Base-by-base conservation (phyloP, 2,888 invertebrate genomes). In the Melanargia galathea region DNA sequence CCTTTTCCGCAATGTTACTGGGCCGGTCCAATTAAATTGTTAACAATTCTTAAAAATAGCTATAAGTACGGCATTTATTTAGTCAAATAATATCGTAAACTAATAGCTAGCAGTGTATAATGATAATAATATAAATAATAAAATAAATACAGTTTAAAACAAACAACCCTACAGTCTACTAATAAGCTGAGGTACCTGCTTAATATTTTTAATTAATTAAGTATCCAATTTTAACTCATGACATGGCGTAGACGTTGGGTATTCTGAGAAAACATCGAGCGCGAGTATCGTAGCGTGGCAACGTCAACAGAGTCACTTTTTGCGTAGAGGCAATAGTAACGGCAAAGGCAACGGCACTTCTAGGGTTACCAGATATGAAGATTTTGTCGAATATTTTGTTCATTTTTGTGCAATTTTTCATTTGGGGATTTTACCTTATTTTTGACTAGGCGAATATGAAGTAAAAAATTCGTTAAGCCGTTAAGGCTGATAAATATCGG, bases 261-360 rank as follows among this genome's bases (percentile, higher is more conserved):
- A 35, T 52, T 35, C 33, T 52, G 35, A 52, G 54, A 58, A 63
- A 66, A 58, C 60, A 60, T 61, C 38, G 61, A 54, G 58, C 43
- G 33, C 33, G 33, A 58, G 57, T 49, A 54, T 54, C 60, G 54
- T 54, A 57, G 61, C 55, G 58, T 48, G 60, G 60, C 38, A 64
- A 54, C 51, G 45, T 60, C 48, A 65, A 60, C 52, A 63, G 62
- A 60, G 60, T 66, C 72, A 73, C 70, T 74, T 75, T 69, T 72
- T 69, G 70, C 67, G 69, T 72, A 70, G 65, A 66, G 64, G 71
- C 69, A 66, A 63, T 66, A 60, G 69, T 70, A 70, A 70, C 69
- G 69, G 71, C 66, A 69, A 58, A 60, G 62, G 67, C 66, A 67
- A 65, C 1, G 16, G 49, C 49, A 10, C 16, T n/a, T 11, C 18